These are phyloP conservation scores for Jordanella pulchra DNA, from an alignment of 2,797 vertebrate species.

Conservation along the genomic window DNA sequence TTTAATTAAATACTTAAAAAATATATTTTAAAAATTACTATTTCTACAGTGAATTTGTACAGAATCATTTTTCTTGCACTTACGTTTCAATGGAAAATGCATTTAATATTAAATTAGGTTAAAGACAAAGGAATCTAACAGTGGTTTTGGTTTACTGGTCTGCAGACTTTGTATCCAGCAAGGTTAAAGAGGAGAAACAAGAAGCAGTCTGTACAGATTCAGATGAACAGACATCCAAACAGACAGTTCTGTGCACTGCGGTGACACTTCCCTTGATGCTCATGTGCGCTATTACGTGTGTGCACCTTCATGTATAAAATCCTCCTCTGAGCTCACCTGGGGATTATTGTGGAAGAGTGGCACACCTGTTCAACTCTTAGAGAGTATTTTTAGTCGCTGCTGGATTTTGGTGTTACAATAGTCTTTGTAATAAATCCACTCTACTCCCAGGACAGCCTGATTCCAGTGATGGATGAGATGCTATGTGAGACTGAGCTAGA, in stretches of 20 bases:
- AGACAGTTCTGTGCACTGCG: conserved; percentile 5
- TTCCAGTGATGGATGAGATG: conserved; percentile 51
- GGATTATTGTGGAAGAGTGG: conserved; percentile 34
- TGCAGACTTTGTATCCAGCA: conserved; percentile 3
- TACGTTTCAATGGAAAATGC: neutral
- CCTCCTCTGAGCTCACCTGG: conserved; percentile 24
- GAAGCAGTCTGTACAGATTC: conserved; percentile 7
- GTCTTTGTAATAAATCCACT: conserved; percentile 34
- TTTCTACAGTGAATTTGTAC: neutral
- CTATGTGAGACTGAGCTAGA: conserved; percentile 15
- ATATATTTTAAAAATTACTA: neutral
- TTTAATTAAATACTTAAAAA: too few relatives aligned
- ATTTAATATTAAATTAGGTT: neutral
- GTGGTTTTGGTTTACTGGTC: conserved; percentile 15
- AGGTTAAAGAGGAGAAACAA: conserved; percentile 12
- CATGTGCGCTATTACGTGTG: conserved; percentile 23
- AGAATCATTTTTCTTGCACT: neutral
- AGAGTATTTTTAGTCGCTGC: conserved; percentile 50
- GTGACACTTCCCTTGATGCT: conserved; percentile 12
- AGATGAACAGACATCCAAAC: conserved; percentile 10
- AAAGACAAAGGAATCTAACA: neutral
- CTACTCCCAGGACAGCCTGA: conserved; percentile 40
- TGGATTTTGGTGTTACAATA: conserved; percentile 28
- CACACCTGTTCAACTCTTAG: conserved; percentile 43
- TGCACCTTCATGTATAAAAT: conserved; percentile 27